Percentiles rank a stretch among this genome's conserved stretches.
Evolutionary conservation across 1,140 invertebrate species (phyloP).

Genomic region (Delia radicum): DNA sequence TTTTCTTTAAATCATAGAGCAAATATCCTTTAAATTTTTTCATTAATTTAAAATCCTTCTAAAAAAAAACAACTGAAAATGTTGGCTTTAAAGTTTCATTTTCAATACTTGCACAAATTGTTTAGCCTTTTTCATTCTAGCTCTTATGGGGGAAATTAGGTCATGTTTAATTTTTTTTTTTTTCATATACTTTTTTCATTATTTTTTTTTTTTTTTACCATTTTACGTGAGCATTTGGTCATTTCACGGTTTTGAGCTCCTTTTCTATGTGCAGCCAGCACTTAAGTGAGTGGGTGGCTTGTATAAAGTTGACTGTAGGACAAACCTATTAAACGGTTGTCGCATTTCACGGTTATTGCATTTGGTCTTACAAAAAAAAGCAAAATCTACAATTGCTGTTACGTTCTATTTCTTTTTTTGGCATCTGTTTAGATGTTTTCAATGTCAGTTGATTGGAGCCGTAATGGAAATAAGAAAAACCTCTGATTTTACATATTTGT

Average conservation of each 20-base stretch:
- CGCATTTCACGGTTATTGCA: slow-evolving; percentile 18
- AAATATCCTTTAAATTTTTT: background rate
- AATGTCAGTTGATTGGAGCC: background rate
- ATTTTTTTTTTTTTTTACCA: background rate
- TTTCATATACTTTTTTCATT: background rate
- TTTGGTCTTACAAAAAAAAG: background rate
- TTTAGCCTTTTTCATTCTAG: background rate
- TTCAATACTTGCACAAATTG: background rate
- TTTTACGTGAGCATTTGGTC: slow-evolving; percentile 13
- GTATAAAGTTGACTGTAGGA: background rate
- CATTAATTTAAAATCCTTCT: too few species aligned
- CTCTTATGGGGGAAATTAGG: background rate
- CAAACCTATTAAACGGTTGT: slow-evolving; percentile 20
- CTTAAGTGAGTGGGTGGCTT: background rate
- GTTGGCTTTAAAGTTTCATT: background rate
- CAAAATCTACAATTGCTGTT: background rate
- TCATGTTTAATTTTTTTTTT: slow-evolving; percentile 5
- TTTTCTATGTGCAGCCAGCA: background rate
- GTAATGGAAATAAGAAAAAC: background rate
- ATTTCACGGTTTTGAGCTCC: slow-evolving; percentile 5
- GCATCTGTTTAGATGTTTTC: background rate
- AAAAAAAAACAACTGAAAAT: background rate
- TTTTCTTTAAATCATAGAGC: background rate
- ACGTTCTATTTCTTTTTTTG: background rate
- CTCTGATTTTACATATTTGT: too few species aligned